Evolutionary conservation across 2,113 vertebrate species (phyloP), one percentile per base, ranked within the genome.

Genomic region (Anarhynchus alexandrinus): DNA sequence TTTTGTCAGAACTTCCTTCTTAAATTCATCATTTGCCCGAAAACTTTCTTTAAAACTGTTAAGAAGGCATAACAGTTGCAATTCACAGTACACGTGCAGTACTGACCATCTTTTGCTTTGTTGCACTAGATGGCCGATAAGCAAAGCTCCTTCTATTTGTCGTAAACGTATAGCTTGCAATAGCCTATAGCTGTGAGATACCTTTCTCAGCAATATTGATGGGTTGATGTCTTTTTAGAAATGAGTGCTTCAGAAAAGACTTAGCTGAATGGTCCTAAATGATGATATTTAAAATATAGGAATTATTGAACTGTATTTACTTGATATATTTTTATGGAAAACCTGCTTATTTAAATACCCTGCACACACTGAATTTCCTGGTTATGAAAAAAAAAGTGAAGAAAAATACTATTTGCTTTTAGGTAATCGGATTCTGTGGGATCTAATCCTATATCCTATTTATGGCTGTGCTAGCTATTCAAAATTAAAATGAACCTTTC

Each of bases 401-500:
- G 95, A 97, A 98, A 98, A 99, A 98, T 98, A 98, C 97, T 97
- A 94, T 98, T 98, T 98, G 98, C 98, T 98, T 99, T 99, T 98
- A 98, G 98, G 98, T 99, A 99, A 99, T 99, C 98, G 98, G 98
- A 99, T 99, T 99, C 98, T 98, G 97, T 96, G 98, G 96, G 97
- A 99, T 99, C 99, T 99, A 99, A 99, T 99, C 99, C 98, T 98
- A 98, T 98, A 98, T 98, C 98, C 98, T 98, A 98, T 99, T 99
- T 99, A 98, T 98, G 97, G 98, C 97, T 97, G 98, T 97, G 98
- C 97, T 98, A 97, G 98, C 98, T 98, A 98, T 98, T 99, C 98
- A 98, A 99, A 99, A 99, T 99, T 99, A 99, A 99, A 99, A 99
- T 99, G 98, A 99, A 99, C 98, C 98, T 98, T 99, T 98, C 98